Evolutionary conservation across 2,888 invertebrate genomes (phyloP), one percentile per base, ranked within the genome.

Genomic region (Trachelus iudaicus): DNA sequence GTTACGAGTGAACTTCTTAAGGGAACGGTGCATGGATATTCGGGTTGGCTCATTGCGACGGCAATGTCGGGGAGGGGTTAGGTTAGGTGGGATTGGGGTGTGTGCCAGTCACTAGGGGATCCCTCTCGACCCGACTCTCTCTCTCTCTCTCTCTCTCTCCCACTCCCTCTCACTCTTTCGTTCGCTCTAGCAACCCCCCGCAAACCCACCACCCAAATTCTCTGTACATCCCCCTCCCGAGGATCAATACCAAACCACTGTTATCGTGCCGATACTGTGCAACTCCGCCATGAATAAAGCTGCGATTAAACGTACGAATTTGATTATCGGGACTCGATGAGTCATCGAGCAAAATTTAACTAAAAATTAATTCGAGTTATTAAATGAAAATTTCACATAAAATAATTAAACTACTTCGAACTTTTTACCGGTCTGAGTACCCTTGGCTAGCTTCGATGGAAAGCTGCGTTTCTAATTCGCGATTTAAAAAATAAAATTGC

Each of bases 211-310:
- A 33, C 9, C 56, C 56, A 0, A 56, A 56, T 56, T 23, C 56
- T 23, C 79, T 79, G 83, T 80, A 83, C 85, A 85, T 87, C 87
- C 86, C 12, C 35, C 35, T 2, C 34, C 84, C 84, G 82, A 88
- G 89, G 90, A 90, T 91, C 90, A 89, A 91, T 91, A 91, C 89
- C 83, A 87, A 87, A 87, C 86, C 88, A 83, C 86, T 86, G 89
- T 91, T 91, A 90, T 91, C 90, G 89, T 89, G 86, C 88, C 88
- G 89, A 89, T 89, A 89, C 87, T 86, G 84, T 83, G 81, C 81
- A 79, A 76, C 71, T 31, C 4, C 56, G 23, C 23, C 23, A 56
- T 23, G 56, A 56, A 23, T 56, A 56, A 56, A 56, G 56, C 56
- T 9, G 23, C 9, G 56, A 23, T 23, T 31, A 40, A 37, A 75